A percentile compares a stretch with the other conserved stretches of the same genome.
Conservation (phyloP, 2,888 invertebrate genomes). For the Tricholauxania praeusta region DNA sequence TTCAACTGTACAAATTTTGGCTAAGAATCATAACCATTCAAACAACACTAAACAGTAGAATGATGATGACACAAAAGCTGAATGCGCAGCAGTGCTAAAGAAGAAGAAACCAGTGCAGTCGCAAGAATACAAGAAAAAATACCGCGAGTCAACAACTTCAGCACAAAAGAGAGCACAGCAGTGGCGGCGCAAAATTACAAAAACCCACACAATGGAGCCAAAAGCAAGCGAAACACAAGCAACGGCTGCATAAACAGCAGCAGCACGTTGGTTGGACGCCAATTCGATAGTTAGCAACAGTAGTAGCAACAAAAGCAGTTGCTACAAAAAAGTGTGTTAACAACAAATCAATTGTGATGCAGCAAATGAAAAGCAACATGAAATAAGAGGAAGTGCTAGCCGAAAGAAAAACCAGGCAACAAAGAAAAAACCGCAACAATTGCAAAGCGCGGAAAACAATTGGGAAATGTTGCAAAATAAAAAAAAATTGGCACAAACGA, state of each 20-base stretch:
- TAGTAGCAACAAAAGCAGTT: background rate
- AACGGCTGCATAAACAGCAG: background rate
- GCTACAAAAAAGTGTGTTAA: conserved; percentile 17
- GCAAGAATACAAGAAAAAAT: background rate
- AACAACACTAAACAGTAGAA: too few species aligned
- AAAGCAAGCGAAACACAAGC: background rate
- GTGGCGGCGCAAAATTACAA: background rate
- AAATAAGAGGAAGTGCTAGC: conserved; percentile 4
- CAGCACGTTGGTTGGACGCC: conserved; percentile 8
- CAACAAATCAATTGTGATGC: conserved; percentile 34
- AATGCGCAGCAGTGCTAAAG: too few species aligned
- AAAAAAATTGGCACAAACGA: background rate
- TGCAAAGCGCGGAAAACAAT: conserved; percentile 5
- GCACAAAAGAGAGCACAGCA: background rate
- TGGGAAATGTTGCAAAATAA: background rate
- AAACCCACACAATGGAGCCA: background rate
- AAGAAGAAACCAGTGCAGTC: background rate
- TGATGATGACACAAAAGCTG: too few species aligned
- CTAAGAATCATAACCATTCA: too few species aligned
- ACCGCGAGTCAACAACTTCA: background rate
- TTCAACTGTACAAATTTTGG: too few species aligned
- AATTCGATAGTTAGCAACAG: conserved; percentile 1
- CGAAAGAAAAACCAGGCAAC: background rate
- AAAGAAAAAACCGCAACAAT: background rate
- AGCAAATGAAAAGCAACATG: conserved; percentile 14